phyloP scores from a whole-genome alignment of 2,113 vertebrate species.

The Odocoileus hemionus region DNA sequence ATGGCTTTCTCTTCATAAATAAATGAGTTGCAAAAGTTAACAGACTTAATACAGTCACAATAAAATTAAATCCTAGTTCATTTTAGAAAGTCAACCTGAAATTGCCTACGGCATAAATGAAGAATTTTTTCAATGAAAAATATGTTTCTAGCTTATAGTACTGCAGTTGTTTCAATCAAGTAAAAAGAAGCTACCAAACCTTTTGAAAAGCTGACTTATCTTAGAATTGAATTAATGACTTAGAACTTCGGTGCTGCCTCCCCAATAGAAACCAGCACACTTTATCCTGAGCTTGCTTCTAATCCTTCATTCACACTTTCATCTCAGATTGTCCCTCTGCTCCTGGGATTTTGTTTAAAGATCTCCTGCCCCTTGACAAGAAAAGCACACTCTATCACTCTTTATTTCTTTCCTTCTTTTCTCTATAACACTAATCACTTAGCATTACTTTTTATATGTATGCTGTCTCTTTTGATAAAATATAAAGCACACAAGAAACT shows the following conservation, averaged over 20 bases:
- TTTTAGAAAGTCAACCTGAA: constrained; percentile 37
- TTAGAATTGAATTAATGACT: not conserved
- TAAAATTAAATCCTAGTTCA: constrained; percentile 44
- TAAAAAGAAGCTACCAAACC: not conserved
- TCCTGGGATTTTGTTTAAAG: not conserved
- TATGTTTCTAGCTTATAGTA: not conserved
- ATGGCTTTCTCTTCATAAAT: not conserved
- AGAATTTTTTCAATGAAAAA: not conserved
- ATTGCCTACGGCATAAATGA: constrained; percentile 31
- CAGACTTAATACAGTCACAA: constrained; percentile 26
- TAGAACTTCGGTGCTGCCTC: not conserved
- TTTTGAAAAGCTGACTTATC: constrained; percentile 17
- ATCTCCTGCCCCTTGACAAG: not conserved
- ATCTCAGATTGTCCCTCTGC: not conserved
- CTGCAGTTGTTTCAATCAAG: not conserved
- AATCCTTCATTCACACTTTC: not conserved
- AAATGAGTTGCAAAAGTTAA: constrained; percentile 22
- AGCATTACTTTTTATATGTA: not conserved
- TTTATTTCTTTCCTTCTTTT: not conserved
- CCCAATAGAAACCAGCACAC: not conserved
- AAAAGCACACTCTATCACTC: not conserved
- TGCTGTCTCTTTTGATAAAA: not conserved
- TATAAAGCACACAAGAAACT: not conserved
- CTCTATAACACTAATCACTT: not conserved
- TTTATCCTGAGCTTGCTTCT: not conserved